These are phyloP conservation scores for Clamator glandarius DNA, from an alignment of 2,797 vertebrate species.

Conservation along the genomic window DNA sequence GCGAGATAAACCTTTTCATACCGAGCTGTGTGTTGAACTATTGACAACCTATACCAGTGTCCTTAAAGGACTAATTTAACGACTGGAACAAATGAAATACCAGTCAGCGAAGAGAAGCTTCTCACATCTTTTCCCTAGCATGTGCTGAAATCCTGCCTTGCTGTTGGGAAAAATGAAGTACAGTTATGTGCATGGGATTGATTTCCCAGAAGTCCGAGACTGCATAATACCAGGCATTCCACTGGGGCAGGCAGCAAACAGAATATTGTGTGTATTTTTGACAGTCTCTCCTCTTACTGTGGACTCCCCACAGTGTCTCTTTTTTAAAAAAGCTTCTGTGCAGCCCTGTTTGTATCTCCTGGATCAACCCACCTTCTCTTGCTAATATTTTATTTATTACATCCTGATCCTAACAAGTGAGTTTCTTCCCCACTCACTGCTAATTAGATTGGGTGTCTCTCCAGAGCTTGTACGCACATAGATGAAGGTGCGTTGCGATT, in stretches of 20 bases:
- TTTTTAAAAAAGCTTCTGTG: neutral
- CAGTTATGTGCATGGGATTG: constrained; percentile 1
- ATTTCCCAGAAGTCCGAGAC: constrained; percentile 42
- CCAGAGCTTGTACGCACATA: neutral
- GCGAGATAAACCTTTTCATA: neutral
- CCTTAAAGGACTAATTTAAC: neutral
- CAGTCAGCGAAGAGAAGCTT: neutral
- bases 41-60: neutral
- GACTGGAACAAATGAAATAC: constrained; percentile 11
- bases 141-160: neutral
- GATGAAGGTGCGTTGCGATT: neutral
- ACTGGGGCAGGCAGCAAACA: constrained; percentile 9
- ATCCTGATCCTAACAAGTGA: constrained; percentile 3
- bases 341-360: neutral
- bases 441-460: constrained; percentile 11
- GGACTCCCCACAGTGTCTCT: constrained; percentile 2
- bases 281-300: neutral
- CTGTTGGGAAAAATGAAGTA: neutral
- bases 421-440: neutral
- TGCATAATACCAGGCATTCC: constrained; percentile 11
- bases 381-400: constrained; percentile 61
- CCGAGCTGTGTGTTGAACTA: neutral
- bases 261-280: neutral
- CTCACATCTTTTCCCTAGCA: neutral
- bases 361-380: neutral